Evolutionary conservation across 2,113 vertebrate genomes (phyloP).

Genomic region (Thamnophis sirtalis): DNA sequence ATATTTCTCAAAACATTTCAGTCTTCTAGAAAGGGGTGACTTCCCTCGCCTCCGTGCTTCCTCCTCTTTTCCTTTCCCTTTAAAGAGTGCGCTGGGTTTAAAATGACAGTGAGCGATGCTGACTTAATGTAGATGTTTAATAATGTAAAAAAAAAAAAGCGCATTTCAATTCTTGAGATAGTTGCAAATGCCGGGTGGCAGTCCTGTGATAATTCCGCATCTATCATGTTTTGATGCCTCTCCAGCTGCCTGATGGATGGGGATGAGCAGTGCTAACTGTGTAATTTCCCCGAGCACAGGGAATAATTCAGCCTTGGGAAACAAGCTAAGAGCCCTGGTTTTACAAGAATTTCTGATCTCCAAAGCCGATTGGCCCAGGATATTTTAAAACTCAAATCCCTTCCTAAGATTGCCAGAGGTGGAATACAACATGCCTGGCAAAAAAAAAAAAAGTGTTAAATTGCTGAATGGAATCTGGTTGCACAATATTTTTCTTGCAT

Average conservation of each 20-base stretch:
- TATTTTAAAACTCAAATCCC: neutral
- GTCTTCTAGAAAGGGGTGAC: too few species aligned
- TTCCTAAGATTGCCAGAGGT: neutral
- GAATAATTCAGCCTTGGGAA: constrained; percentile 26
- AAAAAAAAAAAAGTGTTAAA: neutral
- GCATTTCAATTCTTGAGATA: constrained; percentile 66
- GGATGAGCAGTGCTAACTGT: constrained; percentile 58
- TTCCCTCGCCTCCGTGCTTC: constrained; percentile 8
- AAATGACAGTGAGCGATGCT: constrained; percentile 76
- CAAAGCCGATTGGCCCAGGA: neutral
- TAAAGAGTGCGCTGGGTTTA: constrained; percentile 59
- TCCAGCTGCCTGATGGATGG: constrained; percentile 71
- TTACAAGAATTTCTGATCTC: neutral
- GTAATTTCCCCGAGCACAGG: constrained; percentile 39
- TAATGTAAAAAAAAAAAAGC: constrained; percentile 71
- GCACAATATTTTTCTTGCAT: neutral
- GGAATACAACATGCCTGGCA: neutral
- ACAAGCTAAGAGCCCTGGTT: constrained; percentile 30
- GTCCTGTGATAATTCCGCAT: constrained; percentile 78
- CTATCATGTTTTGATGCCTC: constrained; percentile 70
- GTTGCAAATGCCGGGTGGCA: constrained; percentile 78
- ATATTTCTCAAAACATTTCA: too few species aligned
- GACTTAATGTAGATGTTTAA: constrained; percentile 79
- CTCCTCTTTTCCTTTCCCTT: constrained; percentile 16
- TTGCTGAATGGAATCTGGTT: neutral